Base-by-base conservation (phyloP, 1,140 invertebrate species). In the Gryon sp. region DNA sequence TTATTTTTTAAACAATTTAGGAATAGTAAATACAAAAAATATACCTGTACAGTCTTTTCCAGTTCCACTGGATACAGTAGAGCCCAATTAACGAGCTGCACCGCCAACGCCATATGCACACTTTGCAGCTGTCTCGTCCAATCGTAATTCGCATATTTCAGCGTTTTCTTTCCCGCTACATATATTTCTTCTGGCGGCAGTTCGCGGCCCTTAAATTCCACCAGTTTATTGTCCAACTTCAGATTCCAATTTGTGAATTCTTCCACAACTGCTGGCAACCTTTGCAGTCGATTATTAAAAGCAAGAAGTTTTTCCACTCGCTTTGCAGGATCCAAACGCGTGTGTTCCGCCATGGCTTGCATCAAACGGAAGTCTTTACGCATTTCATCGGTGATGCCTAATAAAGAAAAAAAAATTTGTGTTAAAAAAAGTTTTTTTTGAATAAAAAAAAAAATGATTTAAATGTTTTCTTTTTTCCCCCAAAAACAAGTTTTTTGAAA, bases 201-300 rank as follows among this genome's bases (percentile, higher is more conserved):
- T 2, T 90, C 76, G 5, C 93, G 88, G 0, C 89, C 93, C 0
- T 86, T 81, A 8, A 95, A 78, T 3, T 90, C 82, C 0, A 93
- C 85, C 0, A 94, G 80, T 0, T 86, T 84, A 0, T 86, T 77
- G 2, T 91, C 89, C 0, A 95, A 53, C n/a, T 89, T 85, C 81
- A 94, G 80, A 20, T 92, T 90, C 93, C 93, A 95, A 0, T 89
- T 83, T 0, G 60, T 80, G 0, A 94, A 73, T 66, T 93, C 92
- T 32, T 90, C 48, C 0, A 90, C 72, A n/a, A 92, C 90, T 19
- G 90, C 84, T 0, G 78, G 79, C 0, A 88, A 90, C 3, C 69
- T 78, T 1, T 86, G 84, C 2, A 95, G 79, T 0, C 92, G 86
- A 2, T 78, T 72, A 53, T 92, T 92, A 63, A 95, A 95, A 0